These are phyloP conservation scores for Catocala sponsa DNA, from an alignment of 2,888 invertebrate genomes.

Conservation along the genomic window DNA sequence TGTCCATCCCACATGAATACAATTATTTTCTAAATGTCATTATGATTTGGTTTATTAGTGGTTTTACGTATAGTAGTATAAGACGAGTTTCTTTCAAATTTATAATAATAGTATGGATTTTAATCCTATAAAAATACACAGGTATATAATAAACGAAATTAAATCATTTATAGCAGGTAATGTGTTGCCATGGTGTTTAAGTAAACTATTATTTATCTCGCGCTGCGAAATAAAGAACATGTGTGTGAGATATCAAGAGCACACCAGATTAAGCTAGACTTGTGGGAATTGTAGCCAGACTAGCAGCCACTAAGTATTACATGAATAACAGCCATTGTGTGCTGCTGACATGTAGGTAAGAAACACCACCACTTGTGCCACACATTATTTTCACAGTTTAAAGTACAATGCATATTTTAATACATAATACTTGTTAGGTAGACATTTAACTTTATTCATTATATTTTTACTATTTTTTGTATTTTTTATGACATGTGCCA, in stretches of 20 bases:
- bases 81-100: too few relatives aligned
- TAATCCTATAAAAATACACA: background rate
- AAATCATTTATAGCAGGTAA: constrained; percentile 9
- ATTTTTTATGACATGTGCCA: too few relatives aligned
- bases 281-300: constrained; percentile 46
- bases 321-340: constrained; percentile 43
- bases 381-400: too few relatives aligned
- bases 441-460: too few relatives aligned
- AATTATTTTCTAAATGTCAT: too few relatives aligned
- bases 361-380: constrained; percentile 8
- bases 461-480: too few relatives aligned
- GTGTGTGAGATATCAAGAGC: constrained; percentile 46
- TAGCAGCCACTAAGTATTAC: constrained; percentile 49
- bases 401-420: too few relatives aligned
- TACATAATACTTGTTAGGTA: too few relatives aligned
- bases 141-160: background rate
- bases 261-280: constrained; percentile 48
- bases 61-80: too few relatives aligned
- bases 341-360: constrained; percentile 30
- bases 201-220: constrained; percentile 39
- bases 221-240: constrained; percentile 43
- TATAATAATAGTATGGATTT: too few relatives aligned
- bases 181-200: constrained; percentile 18
- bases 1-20: too few relatives aligned
- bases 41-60: too few relatives aligned